Base-by-base conservation (phyloP, 2,113 vertebrate genomes). In the Engystomops pustulosus region DNA sequence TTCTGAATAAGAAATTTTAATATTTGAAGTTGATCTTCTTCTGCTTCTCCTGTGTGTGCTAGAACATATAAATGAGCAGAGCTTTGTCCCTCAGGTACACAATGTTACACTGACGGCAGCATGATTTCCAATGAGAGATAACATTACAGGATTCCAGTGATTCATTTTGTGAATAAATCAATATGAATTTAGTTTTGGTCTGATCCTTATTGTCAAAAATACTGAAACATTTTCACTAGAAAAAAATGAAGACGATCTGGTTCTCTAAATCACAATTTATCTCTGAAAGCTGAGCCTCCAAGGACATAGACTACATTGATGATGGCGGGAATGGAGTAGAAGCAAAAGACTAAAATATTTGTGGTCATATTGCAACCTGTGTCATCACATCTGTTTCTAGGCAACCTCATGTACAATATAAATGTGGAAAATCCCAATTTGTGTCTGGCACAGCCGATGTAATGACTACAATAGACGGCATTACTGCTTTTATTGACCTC, bases 361-460 rank as follows among this genome's bases (percentile, higher is more conserved):
- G 51, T 45, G 70, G 41, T 75, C 70, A 75, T 32, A 76, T 65
- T 65, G 67, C 70, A 74, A 60, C 55, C 12, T 60, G 53, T 83
- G 53, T 62, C 70, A 49, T 67, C 71, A 53, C 55, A 78, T 84
- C 60, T 53, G 82, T 84, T 77, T 78, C 82, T 76, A 84, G 60
- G 82, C 74, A 84, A 84, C 82, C n/a, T 77, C 62, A 77, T 69
- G 71, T 17, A 36, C 44, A 41, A 20, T 55, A 45, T 44, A 20
- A 74, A 72, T 72, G 68, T 71, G 69, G 80, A 70, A 74, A 82
- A 82, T 82, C 67, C 51, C 32, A 70, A 72, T 72, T 70, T 72
- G 47, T 82, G 68, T 53, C 67, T 82, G n/a, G n/a, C 47, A 58
- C 49, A 60, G 65, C 20, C 51, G 14, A 71, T n/a, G 12, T 72